These are phyloP conservation scores for Salticus scenicus DNA, from an alignment of 2,888 invertebrate genomes.

Conservation along the genomic window DNA sequence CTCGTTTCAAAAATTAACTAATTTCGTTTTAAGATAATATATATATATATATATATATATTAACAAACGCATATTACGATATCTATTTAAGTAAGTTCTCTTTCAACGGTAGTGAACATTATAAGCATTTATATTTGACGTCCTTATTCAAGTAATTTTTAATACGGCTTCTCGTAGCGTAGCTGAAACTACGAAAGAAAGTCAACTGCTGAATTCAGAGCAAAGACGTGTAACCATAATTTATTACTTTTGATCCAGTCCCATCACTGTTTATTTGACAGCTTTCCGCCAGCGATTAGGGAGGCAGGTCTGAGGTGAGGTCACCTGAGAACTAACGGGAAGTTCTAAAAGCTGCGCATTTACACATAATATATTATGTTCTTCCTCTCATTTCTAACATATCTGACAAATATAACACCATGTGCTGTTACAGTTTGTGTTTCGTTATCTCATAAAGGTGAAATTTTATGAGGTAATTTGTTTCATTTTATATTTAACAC, in stretches of 20 bases:
- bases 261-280: neutral
- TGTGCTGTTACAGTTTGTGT: neutral
- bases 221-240: neutral
- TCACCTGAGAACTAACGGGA: neutral
- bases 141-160: no score
- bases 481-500: no score
- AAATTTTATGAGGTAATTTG: neutral
- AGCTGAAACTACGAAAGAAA: no score
- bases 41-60: no score
- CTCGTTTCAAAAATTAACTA: no score
- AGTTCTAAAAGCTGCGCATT: neutral
- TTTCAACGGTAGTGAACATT: no score
- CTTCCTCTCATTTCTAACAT: neutral
- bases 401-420: neutral
- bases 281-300: constrained; percentile 1
- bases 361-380: neutral
- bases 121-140: no score
- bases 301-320: neutral
- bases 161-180: no score
- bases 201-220: no score
- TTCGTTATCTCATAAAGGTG: neutral
- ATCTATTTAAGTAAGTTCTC: no score
- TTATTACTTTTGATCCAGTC: neutral
- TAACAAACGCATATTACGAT: no score
- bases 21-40: no score